A percentile compares a stretch with the other conserved stretches of the same genome.
These are phyloP conservation scores for Acleris emargana DNA, from an alignment of 2,888 invertebrate genomes.

Conservation along the genomic window DNA sequence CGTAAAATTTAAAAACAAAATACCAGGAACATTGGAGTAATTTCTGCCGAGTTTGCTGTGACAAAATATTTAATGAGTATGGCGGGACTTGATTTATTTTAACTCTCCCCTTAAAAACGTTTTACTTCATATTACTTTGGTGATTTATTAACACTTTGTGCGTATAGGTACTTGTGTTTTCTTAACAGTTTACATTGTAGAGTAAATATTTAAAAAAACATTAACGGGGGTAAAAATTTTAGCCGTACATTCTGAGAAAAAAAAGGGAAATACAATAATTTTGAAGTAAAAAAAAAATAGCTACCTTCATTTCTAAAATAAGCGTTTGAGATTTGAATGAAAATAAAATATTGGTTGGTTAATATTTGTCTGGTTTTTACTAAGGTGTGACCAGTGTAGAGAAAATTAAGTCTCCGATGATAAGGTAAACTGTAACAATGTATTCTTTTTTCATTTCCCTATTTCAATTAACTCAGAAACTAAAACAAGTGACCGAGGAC, in stretches of 20 bases:
- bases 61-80: slow-evolving; percentile 32
- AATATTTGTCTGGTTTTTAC: too few species aligned
- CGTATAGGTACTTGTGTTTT: neutral
- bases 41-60: slow-evolving; percentile 15
- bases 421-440: too few species aligned
- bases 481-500: neutral
- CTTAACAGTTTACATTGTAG: neutral
- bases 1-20: neutral
- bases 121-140: neutral
- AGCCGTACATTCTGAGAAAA: too few species aligned
- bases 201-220: neutral
- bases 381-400: too few species aligned
- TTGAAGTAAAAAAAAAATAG: too few species aligned
- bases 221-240: neutral
- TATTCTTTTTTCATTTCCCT: too few species aligned
- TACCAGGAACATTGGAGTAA: slow-evolving; percentile 10
- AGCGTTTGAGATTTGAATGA: too few species aligned
- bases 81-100: slow-evolving; percentile 29
- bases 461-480: too few species aligned
- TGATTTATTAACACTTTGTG: slow-evolving; percentile 3
- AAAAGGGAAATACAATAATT: too few species aligned
- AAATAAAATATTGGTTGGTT: too few species aligned
- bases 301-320: too few species aligned
- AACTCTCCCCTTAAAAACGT: slow-evolving; percentile 1
- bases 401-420: too few species aligned